Conservation (phyloP, 2,113 vertebrate genomes). For the Brienomyrus longianalis region DNA sequence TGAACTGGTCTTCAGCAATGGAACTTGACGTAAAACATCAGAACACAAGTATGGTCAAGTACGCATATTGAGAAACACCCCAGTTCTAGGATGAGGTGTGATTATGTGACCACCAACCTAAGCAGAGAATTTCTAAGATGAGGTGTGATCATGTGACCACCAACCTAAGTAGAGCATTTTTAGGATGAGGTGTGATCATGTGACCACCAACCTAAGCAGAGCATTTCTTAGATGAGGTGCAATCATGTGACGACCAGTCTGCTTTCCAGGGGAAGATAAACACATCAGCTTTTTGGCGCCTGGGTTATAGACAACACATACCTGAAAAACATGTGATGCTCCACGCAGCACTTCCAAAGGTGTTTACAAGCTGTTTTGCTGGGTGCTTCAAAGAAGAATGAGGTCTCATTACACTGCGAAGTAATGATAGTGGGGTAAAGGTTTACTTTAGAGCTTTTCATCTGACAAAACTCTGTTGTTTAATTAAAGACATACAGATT, state of each 20-base stretch:
- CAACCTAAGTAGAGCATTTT: background rate
- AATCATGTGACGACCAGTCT: background rate
- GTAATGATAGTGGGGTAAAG: constrained; percentile 19
- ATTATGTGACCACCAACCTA: background rate
- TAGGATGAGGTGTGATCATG: background rate
- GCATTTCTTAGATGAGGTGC: background rate
- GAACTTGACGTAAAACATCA: background rate
- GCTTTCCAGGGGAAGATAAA: background rate
- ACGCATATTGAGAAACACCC: too few species aligned
- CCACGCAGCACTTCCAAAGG: constrained; percentile 85
- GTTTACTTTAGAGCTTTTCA: background rate
- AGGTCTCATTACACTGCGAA: constrained; percentile 79
- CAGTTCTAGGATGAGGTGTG: background rate
- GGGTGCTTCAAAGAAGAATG: constrained; percentile 78
- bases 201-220: background rate
- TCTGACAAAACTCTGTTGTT: background rate
- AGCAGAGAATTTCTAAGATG: background rate
- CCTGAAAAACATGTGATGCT: constrained; percentile 86
- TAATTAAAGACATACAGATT: background rate
- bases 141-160: background rate
- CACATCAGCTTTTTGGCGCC: background rate
- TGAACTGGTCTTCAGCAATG: background rate
- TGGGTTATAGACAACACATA: constrained; percentile 31
- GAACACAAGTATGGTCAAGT: background rate
- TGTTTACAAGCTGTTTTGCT: constrained; percentile 75